These are phyloP conservation scores for Chaetorhynchus papuensis DNA, from an alignment of 2,113 vertebrate species.

Conservation along the genomic window DNA sequence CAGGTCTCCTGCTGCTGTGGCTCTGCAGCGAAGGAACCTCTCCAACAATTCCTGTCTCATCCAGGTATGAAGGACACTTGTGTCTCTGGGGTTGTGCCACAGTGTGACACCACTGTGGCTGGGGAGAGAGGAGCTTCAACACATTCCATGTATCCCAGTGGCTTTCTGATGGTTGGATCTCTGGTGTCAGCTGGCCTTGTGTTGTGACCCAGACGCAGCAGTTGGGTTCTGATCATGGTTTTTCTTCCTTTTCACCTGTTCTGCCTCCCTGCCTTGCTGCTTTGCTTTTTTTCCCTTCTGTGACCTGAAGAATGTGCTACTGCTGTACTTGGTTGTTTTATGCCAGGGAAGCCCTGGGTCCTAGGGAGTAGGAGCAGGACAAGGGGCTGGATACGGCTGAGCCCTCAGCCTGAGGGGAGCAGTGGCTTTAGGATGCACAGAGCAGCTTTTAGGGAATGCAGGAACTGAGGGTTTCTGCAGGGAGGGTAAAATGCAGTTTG, in stretches of 20 bases:
- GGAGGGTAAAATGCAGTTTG: neutral
- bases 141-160: accelerated
- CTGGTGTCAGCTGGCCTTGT: neutral
- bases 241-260: neutral
- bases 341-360: neutral
- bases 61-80: accelerated
- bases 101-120: accelerated
- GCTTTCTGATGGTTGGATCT: neutral
- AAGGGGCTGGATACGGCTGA: neutral
- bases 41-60: accelerated
- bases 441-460: accelerated
- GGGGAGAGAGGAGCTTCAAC: neutral
- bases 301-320: neutral
- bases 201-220: no score
- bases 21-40: neutral
- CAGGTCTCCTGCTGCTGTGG: neutral
- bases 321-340: neutral
- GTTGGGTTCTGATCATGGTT: accelerated
- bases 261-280: neutral
- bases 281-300: neutral
- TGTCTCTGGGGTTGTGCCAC: neutral
- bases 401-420: neutral
- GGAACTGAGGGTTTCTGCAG: neutral
- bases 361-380: neutral
- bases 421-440: neutral